phyloP scores from a whole-genome alignment of 2,113 vertebrate species.

The Arenaria interpres region DNA sequence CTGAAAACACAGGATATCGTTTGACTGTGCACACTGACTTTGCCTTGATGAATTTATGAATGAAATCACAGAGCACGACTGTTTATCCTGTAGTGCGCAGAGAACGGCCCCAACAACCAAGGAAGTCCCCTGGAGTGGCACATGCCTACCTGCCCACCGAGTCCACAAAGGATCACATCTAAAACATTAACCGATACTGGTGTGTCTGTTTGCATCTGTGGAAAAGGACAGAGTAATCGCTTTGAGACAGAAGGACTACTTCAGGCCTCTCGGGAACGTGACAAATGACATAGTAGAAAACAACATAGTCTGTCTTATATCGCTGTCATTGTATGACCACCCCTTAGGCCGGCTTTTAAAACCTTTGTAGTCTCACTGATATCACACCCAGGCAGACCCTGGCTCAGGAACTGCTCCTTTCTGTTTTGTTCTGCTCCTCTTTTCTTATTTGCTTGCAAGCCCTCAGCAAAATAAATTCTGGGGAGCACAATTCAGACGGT shows the following conservation, averaged over 20 bases:
- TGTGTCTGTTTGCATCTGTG: not conserved
- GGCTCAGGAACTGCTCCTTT: not conserved
- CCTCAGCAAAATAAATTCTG: not conserved
- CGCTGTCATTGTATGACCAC: accelerated
- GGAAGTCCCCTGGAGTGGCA: not conserved
- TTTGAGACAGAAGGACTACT: not conserved
- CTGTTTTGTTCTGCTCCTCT: not conserved
- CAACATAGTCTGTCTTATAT: not conserved
- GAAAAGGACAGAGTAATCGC: not conserved
- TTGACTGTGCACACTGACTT: not conserved
- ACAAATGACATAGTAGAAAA: not conserved
- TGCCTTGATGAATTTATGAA: not conserved
- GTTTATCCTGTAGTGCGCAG: not conserved
- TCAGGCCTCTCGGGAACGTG: not conserved
- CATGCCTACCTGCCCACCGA: not conserved
- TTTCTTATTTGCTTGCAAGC: not conserved
- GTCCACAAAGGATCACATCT: not conserved
- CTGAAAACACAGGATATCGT: not conserved
- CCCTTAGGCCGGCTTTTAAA: not conserved
- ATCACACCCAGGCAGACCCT: not conserved
- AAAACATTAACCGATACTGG: not conserved
- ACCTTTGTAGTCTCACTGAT: not conserved
- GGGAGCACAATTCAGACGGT: not conserved
- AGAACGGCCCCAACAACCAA: not conserved
- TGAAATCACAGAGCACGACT: not conserved